A percentile compares a stretch with the other conserved stretches of the same genome.
phyloP scores from a whole-genome alignment of 1,140 invertebrate species.

The Brachystomella parvula region DNA sequence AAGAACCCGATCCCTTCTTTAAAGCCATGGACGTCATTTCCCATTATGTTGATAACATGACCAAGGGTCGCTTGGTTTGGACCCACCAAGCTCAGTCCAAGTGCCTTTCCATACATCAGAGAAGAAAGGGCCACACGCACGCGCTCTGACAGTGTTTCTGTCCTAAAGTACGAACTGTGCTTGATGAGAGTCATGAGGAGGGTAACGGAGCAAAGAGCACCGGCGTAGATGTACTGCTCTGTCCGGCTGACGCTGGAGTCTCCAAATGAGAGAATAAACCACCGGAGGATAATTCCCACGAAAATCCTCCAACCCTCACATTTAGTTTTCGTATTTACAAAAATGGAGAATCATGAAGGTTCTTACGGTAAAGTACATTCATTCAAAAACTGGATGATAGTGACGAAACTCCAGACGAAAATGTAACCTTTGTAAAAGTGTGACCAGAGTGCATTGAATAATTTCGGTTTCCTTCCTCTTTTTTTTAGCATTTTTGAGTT shows the following conservation, averaged over 20 bases:
- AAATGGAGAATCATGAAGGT: too few relatives aligned
- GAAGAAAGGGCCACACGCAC: conserved; percentile 67
- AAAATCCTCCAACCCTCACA: too few relatives aligned
- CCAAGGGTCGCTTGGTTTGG: neutral
- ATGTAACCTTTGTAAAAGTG: conserved; percentile 46
- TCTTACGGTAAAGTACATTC: neutral
- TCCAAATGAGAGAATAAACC: neutral
- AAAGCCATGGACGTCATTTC: neutral
- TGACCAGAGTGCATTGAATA: conserved; percentile 44
- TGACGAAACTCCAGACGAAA: neutral
- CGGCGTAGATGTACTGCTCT: conserved; percentile 26
- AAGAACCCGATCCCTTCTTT: neutral
- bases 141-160: conserved; percentile 62
- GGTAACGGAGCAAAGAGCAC: conserved; percentile 24
- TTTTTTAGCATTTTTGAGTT: conserved; percentile 43
- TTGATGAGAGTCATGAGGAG: conserved; percentile 25
- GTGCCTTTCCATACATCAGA: conserved; percentile 58
- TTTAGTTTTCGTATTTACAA: too few relatives aligned
- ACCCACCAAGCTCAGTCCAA: neutral
- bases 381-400: neutral
- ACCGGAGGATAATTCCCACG: neutral
- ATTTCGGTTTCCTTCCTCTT: conserved; percentile 42
- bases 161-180: conserved; percentile 27
- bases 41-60: neutral
- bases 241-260: neutral